Conservation (phyloP, 2,113 vertebrate species). For the Alethe diademata region DNA sequence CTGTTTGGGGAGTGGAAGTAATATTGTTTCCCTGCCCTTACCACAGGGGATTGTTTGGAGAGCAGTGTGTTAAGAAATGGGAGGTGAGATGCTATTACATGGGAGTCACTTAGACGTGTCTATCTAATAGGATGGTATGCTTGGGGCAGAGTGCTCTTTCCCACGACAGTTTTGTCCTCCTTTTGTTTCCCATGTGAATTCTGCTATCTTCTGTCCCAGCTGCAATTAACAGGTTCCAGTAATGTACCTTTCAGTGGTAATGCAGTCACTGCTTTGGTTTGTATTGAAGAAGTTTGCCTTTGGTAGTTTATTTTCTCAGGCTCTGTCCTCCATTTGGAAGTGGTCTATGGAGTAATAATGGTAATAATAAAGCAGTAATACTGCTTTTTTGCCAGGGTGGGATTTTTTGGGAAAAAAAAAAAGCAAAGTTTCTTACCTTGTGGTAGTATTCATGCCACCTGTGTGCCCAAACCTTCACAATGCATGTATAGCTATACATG, state of each 20-base stretch:
- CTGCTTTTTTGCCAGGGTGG: not conserved
- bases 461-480: not conserved
- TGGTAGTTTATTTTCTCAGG: not conserved
- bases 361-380: not conserved
- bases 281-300: not conserved
- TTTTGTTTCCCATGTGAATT: not conserved
- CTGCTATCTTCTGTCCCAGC: not conserved
- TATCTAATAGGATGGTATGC: not conserved
- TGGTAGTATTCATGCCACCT: not conserved
- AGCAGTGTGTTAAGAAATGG: not conserved
- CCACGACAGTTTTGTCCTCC: not conserved
- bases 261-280: not conserved
- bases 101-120: not conserved
- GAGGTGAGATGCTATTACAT: not conserved
- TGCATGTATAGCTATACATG: rapidly evolving
- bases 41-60: not conserved
- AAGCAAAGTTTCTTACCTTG: not conserved
- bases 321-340: not conserved
- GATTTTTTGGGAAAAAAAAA: not conserved
- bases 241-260: not conserved
- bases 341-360: not conserved
- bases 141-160: not conserved
- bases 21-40: not conserved
- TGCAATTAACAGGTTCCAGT: not conserved
- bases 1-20: not conserved